Base-by-base conservation (phyloP, 2,113 vertebrate species). In the Mesoclemmys tuberculata region DNA sequence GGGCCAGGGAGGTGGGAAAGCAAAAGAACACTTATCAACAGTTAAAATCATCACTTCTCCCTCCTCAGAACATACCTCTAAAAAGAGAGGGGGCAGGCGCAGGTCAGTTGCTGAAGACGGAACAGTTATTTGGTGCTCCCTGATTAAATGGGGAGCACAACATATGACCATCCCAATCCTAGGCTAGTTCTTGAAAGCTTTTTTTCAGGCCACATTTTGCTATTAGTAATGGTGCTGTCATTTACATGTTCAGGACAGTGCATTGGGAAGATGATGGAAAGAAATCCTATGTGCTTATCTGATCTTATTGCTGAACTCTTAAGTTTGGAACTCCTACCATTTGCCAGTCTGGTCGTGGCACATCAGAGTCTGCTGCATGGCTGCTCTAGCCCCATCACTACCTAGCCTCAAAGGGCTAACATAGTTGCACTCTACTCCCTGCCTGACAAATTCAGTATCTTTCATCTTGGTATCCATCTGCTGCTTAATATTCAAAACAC, bases 211-310 rank as follows among this genome's bases (percentile, higher is more conserved):
- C n/a, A 27, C 64, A 27, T 52, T 3, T 6, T 22, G 79, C 10
- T n/a, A 31, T 19, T 52, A 19, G 10, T 51, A n/a, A 10, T 21
- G 78, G 48, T 19, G 48, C 79, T 54, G 49, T n/a, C 46, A 31
- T n/a, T n/a, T n/a, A n/a, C 31, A n/a, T 27, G 74, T 9, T 7
- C 0, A 1, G 54, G 7, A 18, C 61, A n/a, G 29, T 4, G 14
- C 3, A 68, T 35, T 71, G 10, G 64, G 64, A 68, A 38, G 64
- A n/a, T 19, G 31, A 19, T 38, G 19, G 64, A 38, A 38, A 71
- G n/a, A 71, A 71, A 71, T 21, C 56, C 41, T 48, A 35, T 21
- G n/a, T 44, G 9, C 58, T 48, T 35, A 44, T 58, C 31, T 83
- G 44, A 46, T 58, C 81, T 41, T 56, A 19, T 4, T 58, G 24